phyloP scores from a whole-genome alignment of 2,113 vertebrate species.

The Anoplopoma fimbria region DNA sequence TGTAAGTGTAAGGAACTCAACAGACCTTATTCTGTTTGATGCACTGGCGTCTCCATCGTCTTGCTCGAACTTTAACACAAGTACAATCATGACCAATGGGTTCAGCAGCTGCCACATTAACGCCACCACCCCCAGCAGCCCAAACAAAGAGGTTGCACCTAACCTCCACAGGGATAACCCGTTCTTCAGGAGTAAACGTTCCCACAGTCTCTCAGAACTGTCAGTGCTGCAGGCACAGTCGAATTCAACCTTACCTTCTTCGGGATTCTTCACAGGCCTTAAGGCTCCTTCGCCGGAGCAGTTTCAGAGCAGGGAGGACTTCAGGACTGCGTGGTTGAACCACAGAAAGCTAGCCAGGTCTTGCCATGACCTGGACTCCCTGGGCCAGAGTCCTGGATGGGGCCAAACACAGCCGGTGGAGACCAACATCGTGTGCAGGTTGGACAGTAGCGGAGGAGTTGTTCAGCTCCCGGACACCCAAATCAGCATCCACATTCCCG shows the following conservation, averaged over 20 bases:
- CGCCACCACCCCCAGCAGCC: slow-evolving; percentile 74
- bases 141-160: slow-evolving; percentile 72
- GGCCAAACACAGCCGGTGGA: slow-evolving; percentile 97
- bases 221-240: slow-evolving; percentile 92
- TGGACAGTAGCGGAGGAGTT: slow-evolving; percentile 91
- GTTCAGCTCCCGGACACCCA: slow-evolving; percentile 95
- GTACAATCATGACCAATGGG: slow-evolving; percentile 76
- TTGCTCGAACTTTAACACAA: slow-evolving; percentile 49
- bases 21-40: slow-evolving; percentile 91
- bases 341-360: slow-evolving; percentile 96
- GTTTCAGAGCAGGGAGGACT: slow-evolving; percentile 96
- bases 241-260: slow-evolving; percentile 73
- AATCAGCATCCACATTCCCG: slow-evolving; percentile 91
- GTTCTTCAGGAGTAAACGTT: slow-evolving; percentile 95
- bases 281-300: slow-evolving; percentile 94
- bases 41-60: slow-evolving; percentile 70
- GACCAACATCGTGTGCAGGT: slow-evolving; percentile 92
- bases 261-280: slow-evolving; percentile 88
- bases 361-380: slow-evolving; percentile 93
- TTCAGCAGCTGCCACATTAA: slow-evolving; percentile 81
- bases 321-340: slow-evolving; percentile 94
- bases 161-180: slow-evolving; percentile 88
- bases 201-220: slow-evolving; percentile 95
- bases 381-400: slow-evolving; percentile 96
- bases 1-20: slow-evolving; percentile 57